Conservation (phyloP, 2,797 vertebrate genomes). For the Pseudocheirus occidentalis region DNA sequence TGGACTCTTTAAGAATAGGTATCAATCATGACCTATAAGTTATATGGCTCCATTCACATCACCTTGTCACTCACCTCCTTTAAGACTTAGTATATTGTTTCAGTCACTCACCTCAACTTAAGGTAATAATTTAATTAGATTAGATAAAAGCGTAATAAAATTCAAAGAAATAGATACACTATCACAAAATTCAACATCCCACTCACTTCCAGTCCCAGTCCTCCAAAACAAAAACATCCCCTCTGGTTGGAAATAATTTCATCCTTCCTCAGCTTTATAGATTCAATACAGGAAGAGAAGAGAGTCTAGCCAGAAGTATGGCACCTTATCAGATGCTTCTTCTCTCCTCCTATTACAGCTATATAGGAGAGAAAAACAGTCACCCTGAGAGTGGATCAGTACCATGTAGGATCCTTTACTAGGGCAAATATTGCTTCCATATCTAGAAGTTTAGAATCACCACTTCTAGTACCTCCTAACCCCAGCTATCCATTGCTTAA, state of each 20-base stretch:
- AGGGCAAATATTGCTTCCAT: background rate
- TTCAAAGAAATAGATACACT: background rate
- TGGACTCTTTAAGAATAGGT: background rate
- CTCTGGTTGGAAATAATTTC: background rate
- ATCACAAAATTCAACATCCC: background rate
- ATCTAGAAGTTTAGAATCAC: too few relatives aligned
- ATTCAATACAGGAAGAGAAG: background rate
- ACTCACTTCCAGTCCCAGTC: background rate
- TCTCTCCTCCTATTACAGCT: background rate
- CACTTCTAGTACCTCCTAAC: background rate
- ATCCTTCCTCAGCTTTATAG: background rate
- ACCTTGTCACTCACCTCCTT: background rate
- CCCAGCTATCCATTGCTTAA: background rate
- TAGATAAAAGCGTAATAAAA: background rate
- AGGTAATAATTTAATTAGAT: background rate
- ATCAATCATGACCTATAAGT: background rate
- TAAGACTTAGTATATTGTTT: background rate
- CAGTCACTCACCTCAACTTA: background rate
- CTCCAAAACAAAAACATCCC: background rate
- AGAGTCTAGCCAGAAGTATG: background rate
- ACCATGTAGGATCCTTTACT: background rate
- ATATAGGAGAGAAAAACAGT: background rate
- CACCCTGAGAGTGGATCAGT: background rate
- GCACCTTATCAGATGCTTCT: background rate
- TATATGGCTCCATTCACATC: background rate